Conservation (phyloP, 2,888 invertebrate species). For the Eulithis prunata region DNA sequence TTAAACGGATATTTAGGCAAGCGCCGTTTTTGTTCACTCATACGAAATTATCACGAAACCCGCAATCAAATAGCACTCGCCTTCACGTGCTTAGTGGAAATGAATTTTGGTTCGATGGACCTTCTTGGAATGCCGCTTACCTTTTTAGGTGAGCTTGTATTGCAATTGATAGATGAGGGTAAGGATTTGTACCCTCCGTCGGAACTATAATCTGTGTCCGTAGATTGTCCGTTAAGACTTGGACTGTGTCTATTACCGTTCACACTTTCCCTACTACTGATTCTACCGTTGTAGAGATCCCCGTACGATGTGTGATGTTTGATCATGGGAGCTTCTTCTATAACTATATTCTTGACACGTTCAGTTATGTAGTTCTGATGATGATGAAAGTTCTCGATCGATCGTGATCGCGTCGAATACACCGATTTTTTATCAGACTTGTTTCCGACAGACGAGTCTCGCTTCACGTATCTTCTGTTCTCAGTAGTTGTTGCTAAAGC, state of each 20-base stretch:
- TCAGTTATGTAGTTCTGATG: constrained; percentile 58
- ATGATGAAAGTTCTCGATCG: constrained; percentile 79
- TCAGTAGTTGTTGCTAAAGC: constrained; percentile 72
- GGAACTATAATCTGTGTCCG: constrained; percentile 81
- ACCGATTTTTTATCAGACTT: constrained; percentile 64
- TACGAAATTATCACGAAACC: constrained; percentile 49
- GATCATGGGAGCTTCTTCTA: constrained; percentile 66
- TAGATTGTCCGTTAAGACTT: constrained; percentile 74
- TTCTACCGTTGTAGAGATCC: constrained; percentile 74
- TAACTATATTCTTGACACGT: constrained; percentile 59
- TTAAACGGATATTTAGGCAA: constrained; percentile 13
- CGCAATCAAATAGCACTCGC: constrained; percentile 70
- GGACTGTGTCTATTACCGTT: constrained; percentile 75
- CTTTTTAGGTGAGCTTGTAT: constrained; percentile 68
- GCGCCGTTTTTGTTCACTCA: constrained; percentile 26
- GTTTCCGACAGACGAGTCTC: constrained; percentile 73
- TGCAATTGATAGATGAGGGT: constrained; percentile 80
- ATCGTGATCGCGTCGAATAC: constrained; percentile 73
- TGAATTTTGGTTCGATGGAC: constrained; percentile 77
- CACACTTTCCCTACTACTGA: constrained; percentile 75
- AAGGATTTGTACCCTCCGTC: constrained; percentile 81
- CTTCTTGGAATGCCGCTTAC: constrained; percentile 79
- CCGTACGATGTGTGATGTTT: constrained; percentile 80
- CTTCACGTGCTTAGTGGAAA: constrained; percentile 74
- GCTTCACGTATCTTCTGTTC: constrained; percentile 65